Evolutionary conservation across 1,140 invertebrate species (phyloP), one percentile per base, ranked within the genome.

Genomic region (Diachasmimorpha longicaudata): DNA sequence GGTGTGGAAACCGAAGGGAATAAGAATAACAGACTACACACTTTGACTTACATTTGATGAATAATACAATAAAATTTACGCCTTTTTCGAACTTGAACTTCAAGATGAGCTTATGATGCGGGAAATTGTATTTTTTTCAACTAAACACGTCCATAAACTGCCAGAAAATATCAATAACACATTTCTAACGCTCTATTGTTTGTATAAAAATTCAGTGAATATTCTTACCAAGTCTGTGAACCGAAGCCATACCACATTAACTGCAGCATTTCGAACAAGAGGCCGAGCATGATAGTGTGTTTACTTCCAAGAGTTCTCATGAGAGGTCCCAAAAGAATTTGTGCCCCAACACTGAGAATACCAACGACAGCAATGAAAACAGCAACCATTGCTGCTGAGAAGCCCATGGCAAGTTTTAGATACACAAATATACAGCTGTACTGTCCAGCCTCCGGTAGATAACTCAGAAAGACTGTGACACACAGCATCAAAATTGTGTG

Each of bases 401-500:
- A 99, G 77, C 96, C 96, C 94, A 99, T 98, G 79, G 99, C 97
- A 82, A 99, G 91, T 91, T 97, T 97, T 63, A 99, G 92, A 90
- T 99, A 99, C 80, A 99, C 98, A 91, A 99, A 99, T 90, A 99
- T 99, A 90, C 98, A 99, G 74, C 98, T 99, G 90, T 99, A 99
- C 90, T 99, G 97, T 77, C 98, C 98, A 37, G 95, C 95, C 88
- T 99, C 99, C n/a, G 98, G 98, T 80, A 99, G 90, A 90, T 99
- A 99, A 31, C 97, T 99, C 52, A 99, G 91, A 87, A 99, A 98
- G 78, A 99, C 98, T 25, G 98, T 96, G 76, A 98, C 94, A 90
- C 98, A 99, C 78, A 99, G 92, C 92, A 99, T 95, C 78, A 99
- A 90, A 82, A 99, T 97, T 74, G 98, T 98, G 80, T 96, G 94